Evolutionary conservation across 2,797 vertebrate genomes (phyloP).

Genomic region (Mus spretus): DNA sequence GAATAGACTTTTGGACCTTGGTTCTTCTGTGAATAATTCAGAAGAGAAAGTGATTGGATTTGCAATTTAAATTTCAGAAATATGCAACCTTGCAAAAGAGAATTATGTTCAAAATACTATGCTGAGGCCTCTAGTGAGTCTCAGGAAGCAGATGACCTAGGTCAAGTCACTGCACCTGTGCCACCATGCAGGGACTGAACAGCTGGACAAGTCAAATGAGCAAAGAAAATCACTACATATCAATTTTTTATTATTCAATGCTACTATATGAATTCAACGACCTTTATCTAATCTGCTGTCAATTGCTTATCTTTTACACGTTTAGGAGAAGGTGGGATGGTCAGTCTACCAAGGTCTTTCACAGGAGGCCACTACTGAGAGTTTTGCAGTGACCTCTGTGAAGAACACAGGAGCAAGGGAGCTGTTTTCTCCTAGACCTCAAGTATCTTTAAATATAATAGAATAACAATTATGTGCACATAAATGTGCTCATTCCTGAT

Average conservation of each 20-base stretch:
- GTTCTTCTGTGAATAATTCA: conserved; percentile 65
- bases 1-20: conserved; percentile 69
- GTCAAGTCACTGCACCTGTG: neutral
- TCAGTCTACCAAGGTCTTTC: conserved; percentile 3
- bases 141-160: conserved; percentile 10
- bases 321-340: conserved; percentile 39
- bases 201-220: neutral
- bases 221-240: neutral
- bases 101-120: conserved; percentile 57
- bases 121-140: neutral
- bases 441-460: neutral
- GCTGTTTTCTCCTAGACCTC: neutral
- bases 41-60: conserved; percentile 62
- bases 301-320: conserved; percentile 51
- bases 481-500: neutral
- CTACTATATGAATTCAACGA: neutral
- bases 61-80: conserved; percentile 80
- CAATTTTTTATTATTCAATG: conserved; percentile 25
- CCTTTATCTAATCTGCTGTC: neutral
- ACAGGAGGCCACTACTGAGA: neutral
- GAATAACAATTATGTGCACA: neutral
- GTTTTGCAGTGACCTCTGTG: neutral
- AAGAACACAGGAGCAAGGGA: conserved; percentile 1
- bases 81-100: conserved; percentile 58
- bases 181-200: neutral